These are phyloP conservation scores for Pristionchus entomophagus DNA, from an alignment of 2,888 invertebrate species.

Conservation along the genomic window DNA sequence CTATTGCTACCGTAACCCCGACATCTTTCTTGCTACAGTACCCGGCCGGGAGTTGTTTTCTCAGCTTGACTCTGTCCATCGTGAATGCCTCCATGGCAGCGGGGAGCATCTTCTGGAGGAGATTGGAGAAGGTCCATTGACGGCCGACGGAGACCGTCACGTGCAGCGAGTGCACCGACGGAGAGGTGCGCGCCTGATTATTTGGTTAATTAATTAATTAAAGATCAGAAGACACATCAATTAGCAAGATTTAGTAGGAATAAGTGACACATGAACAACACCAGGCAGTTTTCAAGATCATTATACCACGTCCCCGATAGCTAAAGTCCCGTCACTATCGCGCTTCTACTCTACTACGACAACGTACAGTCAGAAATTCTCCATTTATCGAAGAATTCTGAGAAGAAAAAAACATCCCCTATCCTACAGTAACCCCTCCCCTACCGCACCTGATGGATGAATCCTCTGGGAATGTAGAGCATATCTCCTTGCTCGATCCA, in stretches of 20 bases:
- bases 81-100: slow-evolving; percentile 52
- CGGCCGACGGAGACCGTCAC: slow-evolving; percentile 94
- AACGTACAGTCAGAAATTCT: too few species aligned
- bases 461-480: slow-evolving; percentile 89
- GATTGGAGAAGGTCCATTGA: slow-evolving; percentile 90
- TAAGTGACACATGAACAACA: too few species aligned
- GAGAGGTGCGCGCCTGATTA: slow-evolving; percentile 58
- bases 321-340: too few species aligned
- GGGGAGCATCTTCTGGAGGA: slow-evolving; percentile 84
- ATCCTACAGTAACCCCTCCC: not conserved
- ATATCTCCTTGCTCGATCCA: slow-evolving; percentile 81
- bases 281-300: too few species aligned
- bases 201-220: not conserved
- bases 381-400: too few species aligned
- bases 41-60: slow-evolving; percentile 33
- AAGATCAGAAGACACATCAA: too few species aligned
- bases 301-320: too few species aligned
- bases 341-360: too few species aligned
- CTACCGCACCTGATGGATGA: slow-evolving; percentile 78
- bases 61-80: not conserved
- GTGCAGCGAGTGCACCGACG: slow-evolving; percentile 88
- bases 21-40: not conserved
- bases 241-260: too few species aligned
- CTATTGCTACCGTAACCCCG: not conserved
- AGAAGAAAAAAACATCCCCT: too few species aligned